Evolutionary conservation across 1,140 invertebrate species (phyloP), one percentile per base, ranked within the genome.

Genomic region (Drosophila nebulosa): DNA sequence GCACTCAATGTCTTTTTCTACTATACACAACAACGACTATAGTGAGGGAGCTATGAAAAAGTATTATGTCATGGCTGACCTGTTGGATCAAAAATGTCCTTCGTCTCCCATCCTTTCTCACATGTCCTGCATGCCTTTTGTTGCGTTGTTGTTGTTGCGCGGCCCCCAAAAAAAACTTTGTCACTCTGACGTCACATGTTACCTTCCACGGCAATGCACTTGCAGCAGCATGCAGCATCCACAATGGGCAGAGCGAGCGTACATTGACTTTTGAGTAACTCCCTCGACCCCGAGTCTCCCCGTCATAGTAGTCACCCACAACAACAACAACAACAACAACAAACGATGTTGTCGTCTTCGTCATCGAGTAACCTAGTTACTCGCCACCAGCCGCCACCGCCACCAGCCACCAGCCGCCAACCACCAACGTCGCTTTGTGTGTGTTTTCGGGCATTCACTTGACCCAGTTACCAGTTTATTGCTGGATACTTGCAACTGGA

Each of bases 11-110:
- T 64, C 74, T 64, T 75, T 24, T 16, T 39, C 14, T 39, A 4
- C 4, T 39, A 0, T 57, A 32, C 24, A 26, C 51, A 9, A 26
- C 24, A 7, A 14, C 51, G 32, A 26, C 53, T 12, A 50, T 61
- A n/a, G 18, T 24, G 24, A 27, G 10, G 10, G 10, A 65, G 80
- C 77, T 70, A 80, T 84, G 80, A 86, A 85, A 77, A 77, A 70
- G 78, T 81, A 88, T 85, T 85, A 86, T 85, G 81, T 85, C 81
- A 86, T 78, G 81, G 81, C 74, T 85, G 78, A 81, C 81, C 80
- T 63, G 60, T 57, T 69, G 71, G 63, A 59, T 51, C 52, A 42
- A 59, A 65, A 27, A 32, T 12, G 30, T 32, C 30, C 30, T 10
- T 32, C 10, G 9, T 60, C 22, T 30, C 6, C 9, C 27, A 1